These are phyloP conservation scores for Tipula vernalis DNA, from an alignment of 2,888 invertebrate species.

Conservation along the genomic window DNA sequence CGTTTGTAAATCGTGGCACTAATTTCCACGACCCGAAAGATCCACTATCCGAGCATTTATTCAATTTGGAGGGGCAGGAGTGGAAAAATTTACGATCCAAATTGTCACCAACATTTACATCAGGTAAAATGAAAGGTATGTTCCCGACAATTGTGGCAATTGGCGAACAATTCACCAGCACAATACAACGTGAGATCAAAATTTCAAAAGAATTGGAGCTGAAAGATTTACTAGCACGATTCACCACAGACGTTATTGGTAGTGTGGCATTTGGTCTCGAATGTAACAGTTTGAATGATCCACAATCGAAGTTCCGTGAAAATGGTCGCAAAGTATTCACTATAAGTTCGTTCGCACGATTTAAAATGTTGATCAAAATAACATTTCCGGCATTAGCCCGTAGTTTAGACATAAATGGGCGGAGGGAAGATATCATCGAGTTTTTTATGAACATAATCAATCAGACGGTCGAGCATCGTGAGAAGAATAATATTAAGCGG, in stretches of 20 bases:
- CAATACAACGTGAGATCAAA: slow-evolving; percentile 6
- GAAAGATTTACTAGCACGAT: slow-evolving; percentile 34
- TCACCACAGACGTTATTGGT: slow-evolving; percentile 39
- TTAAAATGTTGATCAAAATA: not conserved
- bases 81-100: slow-evolving; percentile 37
- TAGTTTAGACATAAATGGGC: not conserved
- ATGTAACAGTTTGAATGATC: slow-evolving; percentile 33
- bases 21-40: slow-evolving; percentile 21
- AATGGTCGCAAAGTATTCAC: slow-evolving; percentile 20
- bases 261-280: slow-evolving; percentile 36
- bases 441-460: slow-evolving; percentile 31
- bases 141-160: slow-evolving; percentile 25
- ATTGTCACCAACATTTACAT: slow-evolving; percentile 37
- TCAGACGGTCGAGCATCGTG: slow-evolving; percentile 34
- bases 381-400: not conserved
- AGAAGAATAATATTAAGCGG: slow-evolving; percentile 30
- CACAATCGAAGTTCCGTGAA: slow-evolving; percentile 28
- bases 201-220: slow-evolving; percentile 26
- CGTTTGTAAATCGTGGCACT: slow-evolving; percentile 23
- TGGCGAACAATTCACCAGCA: not conserved
- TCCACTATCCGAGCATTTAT: slow-evolving; percentile 23
- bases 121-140: slow-evolving; percentile 39
- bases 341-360: not conserved
- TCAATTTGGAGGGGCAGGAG: slow-evolving; percentile 24
- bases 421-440: slow-evolving; percentile 20